Base-by-base conservation (phyloP, 1,140 invertebrate genomes). In the Lycorma delicatula region DNA sequence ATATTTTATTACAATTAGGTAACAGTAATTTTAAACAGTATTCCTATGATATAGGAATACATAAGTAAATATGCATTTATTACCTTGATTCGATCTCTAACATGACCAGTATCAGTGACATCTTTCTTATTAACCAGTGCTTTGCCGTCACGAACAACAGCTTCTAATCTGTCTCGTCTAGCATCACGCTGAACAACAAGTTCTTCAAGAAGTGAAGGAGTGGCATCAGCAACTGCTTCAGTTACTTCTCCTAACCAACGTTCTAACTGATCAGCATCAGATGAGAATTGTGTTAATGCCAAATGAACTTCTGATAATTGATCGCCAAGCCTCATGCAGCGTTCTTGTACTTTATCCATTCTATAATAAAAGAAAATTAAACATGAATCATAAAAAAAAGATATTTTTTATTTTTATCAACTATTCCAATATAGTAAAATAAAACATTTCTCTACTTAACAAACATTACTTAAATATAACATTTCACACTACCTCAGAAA, bases 81-180 rank as follows among this genome's bases (percentile, higher is more conserved):
- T 70, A 80, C 79, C 72, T 92, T 93, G 63, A 93, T 84, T 60
- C 85, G 84, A 67, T 96, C 92, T 46, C 91, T 82, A n/a, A 95
- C 79, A 2, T 80, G 79, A 20, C 82, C 82, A 0, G 87, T 87
- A 65, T 97, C 93, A 0, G 90, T 93, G 2, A 93, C 85, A 70
- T 95, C 91, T 56, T 91, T 89, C 73, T 93, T 89, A 5, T 82
- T 75, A n/a, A 94, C 80, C 11, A 97, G 77, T 57, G 83, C 82
- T 69, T 88, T 92, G 25, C 92, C 93, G 55, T 82, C 81, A 4
- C 80, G 75, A 22, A 94, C 78, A 50, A 91, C 81, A 59, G 88
- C 83, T 63, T 94, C 90, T 52, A 93, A 83, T 20, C 76, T 75
- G 36, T 73, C 70, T 4, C 75, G 71, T 50, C 81, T 77, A n/a